Evolutionary conservation across 1,140 invertebrate genomes (phyloP).

Genomic region (Ruditapes philippinarum): DNA sequence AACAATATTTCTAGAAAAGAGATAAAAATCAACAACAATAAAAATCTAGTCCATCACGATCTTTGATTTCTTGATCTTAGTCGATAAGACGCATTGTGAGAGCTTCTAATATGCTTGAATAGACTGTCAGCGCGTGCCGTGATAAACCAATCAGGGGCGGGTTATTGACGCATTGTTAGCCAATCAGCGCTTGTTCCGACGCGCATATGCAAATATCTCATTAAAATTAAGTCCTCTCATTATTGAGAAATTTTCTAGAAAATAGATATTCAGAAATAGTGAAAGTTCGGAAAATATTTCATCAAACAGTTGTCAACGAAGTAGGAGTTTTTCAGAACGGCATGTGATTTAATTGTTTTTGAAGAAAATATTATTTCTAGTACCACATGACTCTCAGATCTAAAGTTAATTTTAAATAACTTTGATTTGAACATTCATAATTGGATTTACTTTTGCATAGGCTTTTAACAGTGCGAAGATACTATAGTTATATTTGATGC

Average conservation of each 20-base stretch:
- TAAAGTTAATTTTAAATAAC: too few relatives aligned
- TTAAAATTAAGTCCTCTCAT: constrained; percentile 7
- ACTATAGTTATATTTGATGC: too few relatives aligned
- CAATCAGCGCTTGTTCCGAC: constrained; percentile 46
- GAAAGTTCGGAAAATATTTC: not conserved
- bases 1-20: constrained; percentile 23
- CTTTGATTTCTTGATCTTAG: constrained; percentile 34
- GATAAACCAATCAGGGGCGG: constrained; percentile 43
- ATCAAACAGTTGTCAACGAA: not conserved
- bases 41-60: constrained; percentile 15
- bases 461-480: too few relatives aligned
- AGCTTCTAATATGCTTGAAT: constrained; percentile 44
- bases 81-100: constrained; percentile 44
- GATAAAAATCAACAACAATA: constrained; percentile 64
- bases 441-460: too few relatives aligned
- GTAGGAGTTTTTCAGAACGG: not conserved
- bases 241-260: constrained; percentile 30
- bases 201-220: constrained; percentile 38
- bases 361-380: too few relatives aligned
- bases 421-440: too few relatives aligned
- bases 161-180: constrained; percentile 21
- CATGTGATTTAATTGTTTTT: too few relatives aligned
- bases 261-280: constrained; percentile 30
- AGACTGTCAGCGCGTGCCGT: constrained; percentile 32
- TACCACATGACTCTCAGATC: too few relatives aligned